Conservation (phyloP, 2,113 vertebrate species). For the Notechis scutatus region DNA sequence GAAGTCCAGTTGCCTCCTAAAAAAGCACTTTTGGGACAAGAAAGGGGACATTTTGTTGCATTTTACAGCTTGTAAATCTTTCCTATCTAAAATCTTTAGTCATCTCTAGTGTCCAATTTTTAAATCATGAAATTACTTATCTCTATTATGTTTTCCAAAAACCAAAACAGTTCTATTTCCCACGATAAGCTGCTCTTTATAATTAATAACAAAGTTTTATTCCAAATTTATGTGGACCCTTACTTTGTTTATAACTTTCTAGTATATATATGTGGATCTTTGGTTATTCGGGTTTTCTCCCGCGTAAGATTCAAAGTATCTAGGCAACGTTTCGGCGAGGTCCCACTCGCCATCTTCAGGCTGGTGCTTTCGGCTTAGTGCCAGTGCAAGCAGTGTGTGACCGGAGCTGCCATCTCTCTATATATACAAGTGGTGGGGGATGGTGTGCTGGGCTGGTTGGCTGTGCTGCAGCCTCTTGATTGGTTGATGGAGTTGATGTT, state of each 20-base stretch:
- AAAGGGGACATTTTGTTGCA: neutral
- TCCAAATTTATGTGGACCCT: neutral
- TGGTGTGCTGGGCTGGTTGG: no score
- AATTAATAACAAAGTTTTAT: neutral
- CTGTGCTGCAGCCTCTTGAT: no score
- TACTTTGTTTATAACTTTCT: neutral
- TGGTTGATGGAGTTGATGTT: no score
- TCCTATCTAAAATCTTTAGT: neutral
- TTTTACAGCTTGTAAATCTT: neutral
- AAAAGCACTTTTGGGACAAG: neutral
- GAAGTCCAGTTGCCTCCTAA: no score
- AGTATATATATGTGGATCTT: neutral
- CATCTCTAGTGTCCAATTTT: neutral
- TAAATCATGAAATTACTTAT: neutral
- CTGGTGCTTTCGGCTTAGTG: no score
- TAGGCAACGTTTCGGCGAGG: no score
- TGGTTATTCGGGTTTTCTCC: no score
- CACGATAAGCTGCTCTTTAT: neutral
- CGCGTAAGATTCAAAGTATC: no score
- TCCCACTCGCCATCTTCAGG: no score
- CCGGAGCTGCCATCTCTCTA: no score
- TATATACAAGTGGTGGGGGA: no score
- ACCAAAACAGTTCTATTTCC: neutral
- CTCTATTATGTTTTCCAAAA: neutral
- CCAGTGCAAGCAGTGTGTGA: no score